Base-by-base conservation (phyloP, 2,888 invertebrate genomes). In the Epiblema foenella region DNA sequence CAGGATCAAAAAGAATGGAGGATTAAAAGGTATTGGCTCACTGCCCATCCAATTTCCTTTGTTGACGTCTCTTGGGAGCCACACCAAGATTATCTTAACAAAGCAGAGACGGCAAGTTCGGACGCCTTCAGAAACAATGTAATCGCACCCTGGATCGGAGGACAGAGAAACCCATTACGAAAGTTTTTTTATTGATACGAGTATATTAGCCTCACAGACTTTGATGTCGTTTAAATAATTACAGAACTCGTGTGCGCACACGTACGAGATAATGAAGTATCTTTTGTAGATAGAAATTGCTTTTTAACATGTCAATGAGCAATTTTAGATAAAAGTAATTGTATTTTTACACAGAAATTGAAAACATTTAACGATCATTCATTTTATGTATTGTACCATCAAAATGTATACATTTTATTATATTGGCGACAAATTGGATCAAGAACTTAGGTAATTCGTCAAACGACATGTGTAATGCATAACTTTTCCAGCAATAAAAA, bases 11-110 rank as follows among this genome's bases (percentile, higher is more conserved):
- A 90, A 89, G 89, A 89, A 86, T 87, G 78, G 80, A 83, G 87
- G 88, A 92, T 91, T 93, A 91, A 91, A 90, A 89, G 90, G 88
- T 86, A 93, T 91, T 92, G 92, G 91, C 91, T 85, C 87, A 85
- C 90, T 92, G 92, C 93, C 92, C 91, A 93, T 93, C 92, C 92
- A 91, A 93, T 93, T 90, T 93, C 89, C 92, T 93, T 92, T 93
- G 92, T 91, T 91, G 90, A 91, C 86, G 90, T 90, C 91, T 86
- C 90, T 54, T 66, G 90, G 88, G 91, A 86, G 81, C 85, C 84
- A 79, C 84, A 84, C 86, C 83, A 83, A 89, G 91, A 93, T 93
- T 89, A 92, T 92, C 91, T 89, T 89, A 92, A 89, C 91, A 93
- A 91, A 90, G 89, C 89, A 85, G 88, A 88, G 86, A 85, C 85